Evolutionary conservation across 2,888 invertebrate genomes (phyloP), one percentile per base, ranked within the genome.

Genomic region (Macaria liturata): DNA sequence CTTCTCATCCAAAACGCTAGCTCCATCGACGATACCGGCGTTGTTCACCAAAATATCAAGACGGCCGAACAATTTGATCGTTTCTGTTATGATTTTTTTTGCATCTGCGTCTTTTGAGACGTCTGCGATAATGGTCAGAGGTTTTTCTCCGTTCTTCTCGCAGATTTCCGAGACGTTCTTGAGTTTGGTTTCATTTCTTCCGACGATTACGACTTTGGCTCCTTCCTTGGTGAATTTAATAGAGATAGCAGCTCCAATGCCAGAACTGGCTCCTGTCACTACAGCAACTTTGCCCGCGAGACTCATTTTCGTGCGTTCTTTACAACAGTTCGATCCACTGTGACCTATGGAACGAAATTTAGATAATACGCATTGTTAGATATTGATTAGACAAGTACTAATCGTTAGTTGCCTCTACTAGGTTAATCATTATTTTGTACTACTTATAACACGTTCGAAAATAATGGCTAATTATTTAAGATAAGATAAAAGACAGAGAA

Each of bases 41-140:
- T 76, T 80, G 49, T 81, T 81, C 1, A 81, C 66, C 49, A 80
- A 58, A 31, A 80, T 62, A 51, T 81, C 74, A 6, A 79, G 50
- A 61, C 70, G 74, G n/a, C 73, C 74, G 40, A 67, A 81, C 9
- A 65, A 54, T 5, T 61, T 49, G 3, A 75, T 40, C 4, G 72
- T 75, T 0, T 66, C 55, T 43, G 37, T 66, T 4, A 76, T 46
- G n/a, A 75, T 68, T 62, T 54, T 68, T 40, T 68, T 69, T 0
- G 54, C 58, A 31, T 72, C 70, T 5, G 55, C 64, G 4, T 70
- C 68, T 47, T 71, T 71, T 3, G 72, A 67, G 0, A 78, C 66
- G 54, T 78, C 75, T 1, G 72, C 76, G 3, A 69, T 53, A 3
- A 76, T 71, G 0, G 62, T 53, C n/a, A 74, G 60, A 7, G 74